These are phyloP conservation scores for Aphelenchoides bicaudatus DNA, from an alignment of 2,888 invertebrate genomes.

Conservation along the genomic window DNA sequence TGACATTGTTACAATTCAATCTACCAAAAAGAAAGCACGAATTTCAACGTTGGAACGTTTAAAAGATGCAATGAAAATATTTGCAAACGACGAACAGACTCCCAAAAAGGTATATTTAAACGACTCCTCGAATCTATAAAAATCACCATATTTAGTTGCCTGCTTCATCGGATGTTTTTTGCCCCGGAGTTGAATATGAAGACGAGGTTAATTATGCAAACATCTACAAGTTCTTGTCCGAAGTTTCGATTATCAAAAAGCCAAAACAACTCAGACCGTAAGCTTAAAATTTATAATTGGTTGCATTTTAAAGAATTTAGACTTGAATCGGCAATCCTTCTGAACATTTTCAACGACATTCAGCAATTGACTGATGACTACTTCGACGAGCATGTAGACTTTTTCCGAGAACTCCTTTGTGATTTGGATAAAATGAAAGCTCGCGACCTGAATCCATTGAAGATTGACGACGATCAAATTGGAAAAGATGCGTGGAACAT, in stretches of 20 bases:
- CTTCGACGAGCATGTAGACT: conserved; percentile 6
- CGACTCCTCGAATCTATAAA: too few species aligned
- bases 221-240: conserved; percentile 5
- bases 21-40: conserved; percentile 1
- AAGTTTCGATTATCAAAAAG: not conserved
- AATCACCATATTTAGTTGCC: too few species aligned
- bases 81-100: not conserved
- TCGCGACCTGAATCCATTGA: not conserved
- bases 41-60: not conserved
- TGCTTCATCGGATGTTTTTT: conserved; percentile 10
- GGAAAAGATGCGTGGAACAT: conserved; percentile 13
- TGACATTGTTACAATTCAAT: too few species aligned
- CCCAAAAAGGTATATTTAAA: not conserved
- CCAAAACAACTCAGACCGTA: conserved; percentile 8
- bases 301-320: conserved; percentile 2
- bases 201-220: not conserved
- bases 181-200: conserved; percentile 3
- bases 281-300: not conserved
- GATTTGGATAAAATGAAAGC: not conserved
- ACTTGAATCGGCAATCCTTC: conserved; percentile 5
- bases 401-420: conserved; percentile 1
- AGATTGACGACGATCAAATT: not conserved
- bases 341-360: conserved; percentile 12
- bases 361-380: not conserved
- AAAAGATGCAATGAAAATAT: not conserved